Percentiles rank a stretch among this genome's conserved stretches.
Evolutionary conservation across 2,797 vertebrate species (phyloP).

Genomic region (Lateolabrax maculatus): DNA sequence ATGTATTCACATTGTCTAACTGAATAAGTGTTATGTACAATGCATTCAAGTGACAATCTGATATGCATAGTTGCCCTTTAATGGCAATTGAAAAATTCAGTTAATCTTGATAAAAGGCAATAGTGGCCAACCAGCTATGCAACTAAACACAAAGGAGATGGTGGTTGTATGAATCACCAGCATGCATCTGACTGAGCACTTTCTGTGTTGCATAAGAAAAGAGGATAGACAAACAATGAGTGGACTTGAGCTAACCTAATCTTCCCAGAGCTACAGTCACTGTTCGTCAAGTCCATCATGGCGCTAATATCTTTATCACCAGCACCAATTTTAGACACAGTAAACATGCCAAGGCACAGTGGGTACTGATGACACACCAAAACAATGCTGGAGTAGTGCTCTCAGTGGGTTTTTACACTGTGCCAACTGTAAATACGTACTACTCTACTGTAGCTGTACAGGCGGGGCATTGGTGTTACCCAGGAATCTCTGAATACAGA

Average conservation of each 20-base stretch:
- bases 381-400: slow-evolving; percentile 5
- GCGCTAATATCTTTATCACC: slow-evolving; percentile 52
- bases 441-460: not conserved
- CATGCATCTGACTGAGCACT: not conserved
- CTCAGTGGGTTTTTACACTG: slow-evolving; percentile 17
- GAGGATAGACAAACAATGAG: slow-evolving; percentile 49
- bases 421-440: not conserved
- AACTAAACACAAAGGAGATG: not conserved
- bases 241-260: slow-evolving; percentile 48
- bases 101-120: slow-evolving; percentile 6
- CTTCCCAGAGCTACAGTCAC: slow-evolving; percentile 37
- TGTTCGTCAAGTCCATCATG: slow-evolving; percentile 21
- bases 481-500: not conserved
- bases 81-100: not conserved
- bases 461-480: not conserved
- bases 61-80: not conserved
- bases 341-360: slow-evolving; percentile 40
- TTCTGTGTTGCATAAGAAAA: slow-evolving; percentile 40
- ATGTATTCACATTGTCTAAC: not conserved
- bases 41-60: slow-evolving; percentile 3
- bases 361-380: slow-evolving; percentile 33
- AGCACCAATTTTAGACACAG: slow-evolving; percentile 34
- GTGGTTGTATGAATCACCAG: slow-evolving; percentile 3
- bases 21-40: not conserved
- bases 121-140: not conserved